Percentiles rank a stretch among this genome's conserved stretches.
Conservation (phyloP, 2,888 invertebrate species). For the Acanthacorydalis orientalis region DNA sequence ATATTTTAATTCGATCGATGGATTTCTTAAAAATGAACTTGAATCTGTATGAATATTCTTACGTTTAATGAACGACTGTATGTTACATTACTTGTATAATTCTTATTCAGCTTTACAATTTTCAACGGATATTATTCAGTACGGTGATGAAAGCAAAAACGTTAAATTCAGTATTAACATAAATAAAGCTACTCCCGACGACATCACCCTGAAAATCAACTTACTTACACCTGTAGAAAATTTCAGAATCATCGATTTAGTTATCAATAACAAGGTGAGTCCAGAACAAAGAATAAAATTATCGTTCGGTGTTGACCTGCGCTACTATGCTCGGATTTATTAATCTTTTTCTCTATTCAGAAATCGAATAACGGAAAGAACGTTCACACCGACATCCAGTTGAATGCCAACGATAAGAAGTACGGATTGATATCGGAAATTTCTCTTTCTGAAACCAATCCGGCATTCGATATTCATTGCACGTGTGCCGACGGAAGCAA, state of each 20-base stretch:
- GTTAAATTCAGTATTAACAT: conserved; percentile 23
- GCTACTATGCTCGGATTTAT: neutral
- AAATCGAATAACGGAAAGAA: conserved; percentile 14
- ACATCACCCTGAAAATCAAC: conserved; percentile 26
- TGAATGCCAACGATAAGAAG: conserved; percentile 38
- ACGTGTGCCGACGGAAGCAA: conserved; percentile 31
- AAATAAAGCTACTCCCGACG: conserved; percentile 20
- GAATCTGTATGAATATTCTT: too few species aligned
- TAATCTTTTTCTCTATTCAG: neutral
- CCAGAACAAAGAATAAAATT: neutral
- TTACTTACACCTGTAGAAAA: conserved; percentile 30
- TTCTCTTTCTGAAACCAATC: conserved; percentile 34
- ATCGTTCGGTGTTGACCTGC: neutral
- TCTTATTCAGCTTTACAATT: conserved; percentile 3
- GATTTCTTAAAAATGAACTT: too few species aligned
- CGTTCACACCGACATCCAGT: conserved; percentile 23
- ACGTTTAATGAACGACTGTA: too few species aligned
- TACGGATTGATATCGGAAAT: conserved; percentile 37
- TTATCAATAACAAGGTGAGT: conserved; percentile 29
- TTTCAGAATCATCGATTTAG: conserved; percentile 31
- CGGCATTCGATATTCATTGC: conserved; percentile 36
- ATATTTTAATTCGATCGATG: too few species aligned
- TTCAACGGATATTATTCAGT: conserved; percentile 12
- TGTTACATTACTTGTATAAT: neutral
- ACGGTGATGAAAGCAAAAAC: conserved; percentile 21